Evolutionary conservation across 2,113 vertebrate species (phyloP).

Genomic region (Equus quagga): DNA sequence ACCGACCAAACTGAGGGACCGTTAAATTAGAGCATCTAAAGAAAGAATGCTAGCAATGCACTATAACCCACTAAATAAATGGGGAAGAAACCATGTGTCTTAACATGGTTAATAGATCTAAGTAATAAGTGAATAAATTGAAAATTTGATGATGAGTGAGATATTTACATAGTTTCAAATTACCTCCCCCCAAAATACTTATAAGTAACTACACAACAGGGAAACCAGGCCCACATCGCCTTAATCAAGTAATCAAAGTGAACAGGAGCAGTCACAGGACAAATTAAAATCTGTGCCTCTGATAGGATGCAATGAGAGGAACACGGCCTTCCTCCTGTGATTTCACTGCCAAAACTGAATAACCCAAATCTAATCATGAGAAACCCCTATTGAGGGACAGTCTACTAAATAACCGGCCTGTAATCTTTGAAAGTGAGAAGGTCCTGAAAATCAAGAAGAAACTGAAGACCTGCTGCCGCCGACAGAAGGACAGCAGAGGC

Average conservation of each 20-base stretch:
- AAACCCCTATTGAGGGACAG: not conserved
- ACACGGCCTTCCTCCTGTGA: not conserved
- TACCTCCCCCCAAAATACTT: not conserved
- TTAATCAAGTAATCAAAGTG: not conserved
- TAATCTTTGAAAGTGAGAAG: not conserved
- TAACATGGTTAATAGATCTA: too few relatives aligned
- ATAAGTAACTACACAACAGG: not conserved
- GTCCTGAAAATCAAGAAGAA: not conserved
- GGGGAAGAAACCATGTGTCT: not conserved
- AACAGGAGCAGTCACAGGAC: not conserved
- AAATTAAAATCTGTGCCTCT: not conserved
- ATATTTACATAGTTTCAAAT: not conserved
- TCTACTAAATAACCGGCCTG: not conserved
- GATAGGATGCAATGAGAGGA: not conserved
- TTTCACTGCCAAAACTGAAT: not conserved
- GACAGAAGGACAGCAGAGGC: not conserved
- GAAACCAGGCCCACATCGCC: not conserved
- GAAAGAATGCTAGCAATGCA: not conserved
- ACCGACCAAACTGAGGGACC: not conserved
- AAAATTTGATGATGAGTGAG: not conserved
- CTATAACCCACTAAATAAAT: not conserved
- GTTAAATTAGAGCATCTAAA: not conserved
- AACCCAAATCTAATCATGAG: not conserved
- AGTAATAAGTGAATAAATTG: not conserved
- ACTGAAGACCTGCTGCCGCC: not conserved